Evolutionary conservation across 2,888 invertebrate genomes (phyloP), one percentile per base, ranked within the genome.

Genomic region (Diarsia rubi): DNA sequence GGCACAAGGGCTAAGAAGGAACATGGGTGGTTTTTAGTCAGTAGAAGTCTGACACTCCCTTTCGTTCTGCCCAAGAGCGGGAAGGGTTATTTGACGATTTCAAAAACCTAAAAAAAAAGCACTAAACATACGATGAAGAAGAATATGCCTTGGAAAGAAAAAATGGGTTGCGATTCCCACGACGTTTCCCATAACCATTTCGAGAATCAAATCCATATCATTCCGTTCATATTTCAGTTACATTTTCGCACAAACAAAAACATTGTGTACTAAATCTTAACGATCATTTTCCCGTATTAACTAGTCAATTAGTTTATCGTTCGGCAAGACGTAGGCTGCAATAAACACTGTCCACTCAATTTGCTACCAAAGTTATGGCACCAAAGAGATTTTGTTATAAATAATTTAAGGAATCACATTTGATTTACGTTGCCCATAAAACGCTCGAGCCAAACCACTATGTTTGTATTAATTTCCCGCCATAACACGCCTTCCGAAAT

Each of bases 401-500:
- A 87, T 87, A 87, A 84, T 87, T 87, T 87, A 84, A 84, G 86
- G 77, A 87, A 81, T 85, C 75, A 75, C 74, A 75, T 73, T 69
- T 86, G 87, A 87, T 87, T 87, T 87, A 87, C 78, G 80, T 72
- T 67, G 73, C 69, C 78, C 81, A 84, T 87, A 87, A 84, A 86
- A 77, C 60, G 79, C 68, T 79, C 81, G 77, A 72, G 85, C 81
- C 83, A 78, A 79, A 75, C 82, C 76, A 81, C 79, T 81, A 74
- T 82, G 84, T 87, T 87, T 87, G 84, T 87, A 86, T 84, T 86
- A 87, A 84, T 83, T 84, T 84, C 69, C 60, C 52, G 52, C 68
- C 49, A 76, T 69, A 81, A 68, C 62, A 73, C 64, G 69, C 69
- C 75, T 64, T 42, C 73, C 62, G 5, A 65, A 75, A 82, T 81